Conservation (phyloP, 2,113 vertebrate genomes). For the Vireo altiloquus region DNA sequence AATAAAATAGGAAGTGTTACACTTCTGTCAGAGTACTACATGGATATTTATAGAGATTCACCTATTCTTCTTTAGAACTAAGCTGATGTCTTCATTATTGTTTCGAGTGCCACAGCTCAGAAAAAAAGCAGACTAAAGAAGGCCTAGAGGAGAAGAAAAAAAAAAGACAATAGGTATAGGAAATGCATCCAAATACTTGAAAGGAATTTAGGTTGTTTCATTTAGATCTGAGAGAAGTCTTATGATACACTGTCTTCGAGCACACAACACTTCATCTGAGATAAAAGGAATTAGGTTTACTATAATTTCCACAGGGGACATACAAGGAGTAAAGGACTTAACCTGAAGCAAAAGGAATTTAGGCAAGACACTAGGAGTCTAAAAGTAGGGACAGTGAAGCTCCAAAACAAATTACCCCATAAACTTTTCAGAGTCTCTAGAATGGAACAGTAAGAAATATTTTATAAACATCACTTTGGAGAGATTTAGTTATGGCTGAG, state of each 20-base stretch:
- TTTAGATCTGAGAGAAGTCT: not conserved
- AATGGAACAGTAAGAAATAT: not conserved
- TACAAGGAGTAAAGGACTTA: not conserved
- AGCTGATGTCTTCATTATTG: not conserved
- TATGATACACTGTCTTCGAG: rapidly evolving
- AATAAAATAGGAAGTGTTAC: not conserved
- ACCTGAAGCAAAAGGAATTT: not conserved
- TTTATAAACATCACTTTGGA: not conserved
- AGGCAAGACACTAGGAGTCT: not conserved
- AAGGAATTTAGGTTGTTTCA: not conserved
- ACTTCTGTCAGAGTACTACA: not conserved
- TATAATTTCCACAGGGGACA: not conserved
- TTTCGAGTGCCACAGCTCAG: not conserved
- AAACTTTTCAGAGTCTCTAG: not conserved
- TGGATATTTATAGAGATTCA: not conserved
- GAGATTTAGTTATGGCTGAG: not conserved
- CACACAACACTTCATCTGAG: not conserved
- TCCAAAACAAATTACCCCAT: not conserved
- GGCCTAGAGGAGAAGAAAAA: not conserved
- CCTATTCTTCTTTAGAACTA: not conserved
- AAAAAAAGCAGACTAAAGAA: not conserved
- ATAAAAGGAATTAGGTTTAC: not conserved
- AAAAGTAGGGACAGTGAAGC: not conserved
- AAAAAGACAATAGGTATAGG: not conserved
- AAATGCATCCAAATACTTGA: not conserved